Conservation (phyloP, 2,113 vertebrate genomes). For the Cacatua alba region DNA sequence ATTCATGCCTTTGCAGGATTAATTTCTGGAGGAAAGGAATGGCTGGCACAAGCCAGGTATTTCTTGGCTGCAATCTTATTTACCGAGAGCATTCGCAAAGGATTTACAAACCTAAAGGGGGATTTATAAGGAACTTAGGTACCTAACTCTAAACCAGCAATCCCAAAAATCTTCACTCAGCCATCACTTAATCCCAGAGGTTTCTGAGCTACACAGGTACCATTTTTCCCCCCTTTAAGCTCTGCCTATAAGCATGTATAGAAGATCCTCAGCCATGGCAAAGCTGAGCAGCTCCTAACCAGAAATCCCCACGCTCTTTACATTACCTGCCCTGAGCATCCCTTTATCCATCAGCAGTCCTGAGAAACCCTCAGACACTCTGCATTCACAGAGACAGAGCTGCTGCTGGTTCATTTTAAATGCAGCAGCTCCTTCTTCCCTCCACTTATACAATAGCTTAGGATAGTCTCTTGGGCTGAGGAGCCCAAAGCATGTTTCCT, state of each 20-base stretch:
- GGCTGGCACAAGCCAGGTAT: conserved; percentile 35
- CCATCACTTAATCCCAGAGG: conserved; percentile 7
- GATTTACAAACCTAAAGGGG: conserved; percentile 51
- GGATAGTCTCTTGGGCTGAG: not conserved
- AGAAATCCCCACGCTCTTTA: not conserved
- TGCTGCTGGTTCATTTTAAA: not conserved
- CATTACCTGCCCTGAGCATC: not conserved
- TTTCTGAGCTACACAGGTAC: not conserved
- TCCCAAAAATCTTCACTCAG: conserved; percentile 57
- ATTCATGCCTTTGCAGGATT: not conserved
- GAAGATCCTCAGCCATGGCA: not conserved
- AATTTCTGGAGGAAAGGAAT: not conserved
- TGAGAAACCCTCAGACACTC: not conserved
- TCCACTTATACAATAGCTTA: not conserved
- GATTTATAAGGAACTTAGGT: conserved; percentile 62
- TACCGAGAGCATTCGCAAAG: not conserved
- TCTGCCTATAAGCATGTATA: not conserved
- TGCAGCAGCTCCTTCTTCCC: not conserved
- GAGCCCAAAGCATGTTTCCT: not conserved
- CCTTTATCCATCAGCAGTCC: not conserved
- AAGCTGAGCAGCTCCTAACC: not conserved
- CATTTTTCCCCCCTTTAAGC: not conserved
- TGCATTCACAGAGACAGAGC: not conserved
- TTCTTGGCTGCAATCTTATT: conserved; percentile 46
- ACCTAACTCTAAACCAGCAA: not conserved